Evolutionary conservation across 2,797 vertebrate genomes (phyloP).

Genomic region (Propithecus deckenii): DNA sequence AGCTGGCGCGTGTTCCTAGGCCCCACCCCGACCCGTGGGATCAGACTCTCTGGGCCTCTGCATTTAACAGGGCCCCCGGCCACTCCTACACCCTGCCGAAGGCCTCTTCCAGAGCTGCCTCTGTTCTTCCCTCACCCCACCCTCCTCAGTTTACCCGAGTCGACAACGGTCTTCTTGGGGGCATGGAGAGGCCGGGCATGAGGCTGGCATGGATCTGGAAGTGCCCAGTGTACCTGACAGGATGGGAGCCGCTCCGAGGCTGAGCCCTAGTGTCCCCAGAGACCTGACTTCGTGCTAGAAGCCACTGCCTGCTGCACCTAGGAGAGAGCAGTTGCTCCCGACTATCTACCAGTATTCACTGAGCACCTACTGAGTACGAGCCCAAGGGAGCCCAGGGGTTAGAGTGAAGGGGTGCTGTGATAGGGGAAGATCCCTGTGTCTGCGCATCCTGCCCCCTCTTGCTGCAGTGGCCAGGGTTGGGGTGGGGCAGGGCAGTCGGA

Average conservation of each 20-base stretch:
- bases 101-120: not conserved
- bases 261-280: not conserved
- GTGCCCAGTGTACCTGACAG: too few species aligned
- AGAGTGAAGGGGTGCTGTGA: not conserved
- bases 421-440: not conserved
- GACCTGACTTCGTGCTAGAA: not conserved
- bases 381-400: not conserved
- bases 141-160: not conserved
- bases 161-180: not conserved
- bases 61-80: accelerated
- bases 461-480: not conserved
- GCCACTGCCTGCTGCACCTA: not conserved
- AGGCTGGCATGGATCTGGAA: not conserved
- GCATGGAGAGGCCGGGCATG: accelerated
- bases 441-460: not conserved
- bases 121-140: accelerated
- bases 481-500: not conserved
- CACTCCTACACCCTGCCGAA: not conserved
- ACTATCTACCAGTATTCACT: accelerated
- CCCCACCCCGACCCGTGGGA: accelerated
- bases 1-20: not conserved
- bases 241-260: not conserved
- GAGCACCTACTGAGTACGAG: not conserved
- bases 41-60: not conserved
- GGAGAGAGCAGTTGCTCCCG: too few species aligned